These are phyloP conservation scores for Cyprinodon diabolis DNA, from an alignment of 2,797 vertebrate genomes.

Conservation along the genomic window DNA sequence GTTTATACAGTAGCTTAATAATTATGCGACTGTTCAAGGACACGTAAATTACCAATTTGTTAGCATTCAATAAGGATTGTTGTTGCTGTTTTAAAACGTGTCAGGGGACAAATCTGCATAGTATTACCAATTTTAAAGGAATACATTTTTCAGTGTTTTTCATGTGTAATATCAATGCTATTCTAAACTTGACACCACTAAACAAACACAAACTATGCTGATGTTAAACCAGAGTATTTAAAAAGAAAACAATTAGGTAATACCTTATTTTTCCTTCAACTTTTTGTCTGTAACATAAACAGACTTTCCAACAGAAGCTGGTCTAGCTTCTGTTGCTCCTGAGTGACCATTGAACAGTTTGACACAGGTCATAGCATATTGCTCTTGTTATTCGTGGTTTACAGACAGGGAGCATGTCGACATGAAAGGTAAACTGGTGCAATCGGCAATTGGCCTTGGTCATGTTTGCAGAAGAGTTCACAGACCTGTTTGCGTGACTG, in stretches of 20 bases:
- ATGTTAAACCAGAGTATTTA: not conserved
- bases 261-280: not conserved
- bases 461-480: conserved; percentile 37
- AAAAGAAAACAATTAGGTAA: not conserved
- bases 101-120: not conserved
- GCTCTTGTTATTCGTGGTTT: not conserved
- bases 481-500: conserved; percentile 4
- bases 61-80: not conserved
- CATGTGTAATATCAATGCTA: not conserved
- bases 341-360: not conserved
- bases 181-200: not conserved
- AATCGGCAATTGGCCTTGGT: conserved; percentile 17
- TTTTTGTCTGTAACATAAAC: not conserved
- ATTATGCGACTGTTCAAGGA: not conserved
- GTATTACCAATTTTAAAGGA: not conserved
- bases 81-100: too few species aligned
- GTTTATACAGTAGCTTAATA: not conserved
- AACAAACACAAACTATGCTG: not conserved
- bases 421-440: conserved; percentile 16
- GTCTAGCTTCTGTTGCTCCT: not conserved
- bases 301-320: not conserved
- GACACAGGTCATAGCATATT: conserved; percentile 9
- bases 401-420: conserved; percentile 7
- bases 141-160: not conserved
- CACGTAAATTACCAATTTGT: not conserved